These are phyloP conservation scores for Lateolabrax maculatus DNA, from an alignment of 2,797 vertebrate species.

Conservation along the genomic window DNA sequence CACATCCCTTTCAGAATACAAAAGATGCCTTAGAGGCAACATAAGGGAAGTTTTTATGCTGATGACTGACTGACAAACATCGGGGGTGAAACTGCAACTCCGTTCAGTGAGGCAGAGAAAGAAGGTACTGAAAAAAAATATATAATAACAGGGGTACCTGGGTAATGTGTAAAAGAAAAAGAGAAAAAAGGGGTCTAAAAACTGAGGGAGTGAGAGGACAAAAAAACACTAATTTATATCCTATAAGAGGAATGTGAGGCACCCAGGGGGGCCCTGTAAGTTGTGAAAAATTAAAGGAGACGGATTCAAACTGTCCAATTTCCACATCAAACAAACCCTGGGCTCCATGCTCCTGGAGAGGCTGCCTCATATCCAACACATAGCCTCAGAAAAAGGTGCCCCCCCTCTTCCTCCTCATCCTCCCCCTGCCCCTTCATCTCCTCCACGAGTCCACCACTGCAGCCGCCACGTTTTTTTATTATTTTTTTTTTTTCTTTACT, in stretches of 20 bases:
- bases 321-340: conserved; percentile 99
- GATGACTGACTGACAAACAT: conserved; percentile 85
- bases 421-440: conserved; percentile 67
- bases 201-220: conserved; percentile 60
- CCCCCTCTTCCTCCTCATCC: conserved; percentile 51
- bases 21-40: conserved; percentile 85
- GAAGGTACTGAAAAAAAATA: conserved; percentile 42
- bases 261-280: conserved; percentile 94
- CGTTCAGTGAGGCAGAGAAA: conserved; percentile 59
- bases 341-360: conserved; percentile 95
- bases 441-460: conserved; percentile 71
- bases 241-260: conserved; percentile 92
- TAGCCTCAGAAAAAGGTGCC: conserved; percentile 89
- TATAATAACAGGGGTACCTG: conserved; percentile 62
- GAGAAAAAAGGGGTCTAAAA: conserved; percentile 53
- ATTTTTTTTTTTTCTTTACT: conserved; percentile 56
- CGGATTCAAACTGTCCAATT: conserved; percentile 99
- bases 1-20: conserved; percentile 84
- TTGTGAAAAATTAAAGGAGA: conserved; percentile 99
- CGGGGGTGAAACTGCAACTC: conserved; percentile 70
- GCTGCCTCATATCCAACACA: conserved; percentile 92
- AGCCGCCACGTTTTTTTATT: conserved; percentile 66
- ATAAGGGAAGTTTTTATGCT: conserved; percentile 85
- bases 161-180: conserved; percentile 68
- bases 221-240: conserved; percentile 89